These are phyloP conservation scores for Panthera uncia DNA, from an alignment of 2,113 vertebrate genomes.

Conservation along the genomic window DNA sequence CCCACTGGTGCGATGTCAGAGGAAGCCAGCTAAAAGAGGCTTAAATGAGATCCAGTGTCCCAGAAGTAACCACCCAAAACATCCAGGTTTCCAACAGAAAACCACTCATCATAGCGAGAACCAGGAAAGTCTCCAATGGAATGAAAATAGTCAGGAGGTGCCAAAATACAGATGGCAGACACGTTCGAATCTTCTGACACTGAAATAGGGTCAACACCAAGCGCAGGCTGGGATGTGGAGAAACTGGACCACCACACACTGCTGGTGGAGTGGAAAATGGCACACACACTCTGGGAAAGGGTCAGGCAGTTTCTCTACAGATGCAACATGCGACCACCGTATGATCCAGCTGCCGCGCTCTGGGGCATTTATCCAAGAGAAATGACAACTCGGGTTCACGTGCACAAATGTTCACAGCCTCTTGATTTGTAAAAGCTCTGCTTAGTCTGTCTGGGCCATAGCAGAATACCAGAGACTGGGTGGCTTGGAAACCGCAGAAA, in stretches of 20 bases:
- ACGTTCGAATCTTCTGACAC: no score
- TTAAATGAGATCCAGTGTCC: neutral
- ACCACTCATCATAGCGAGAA: neutral
- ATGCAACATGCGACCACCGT: neutral
- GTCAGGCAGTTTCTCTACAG: neutral
- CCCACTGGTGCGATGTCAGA: neutral
- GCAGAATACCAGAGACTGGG: neutral
- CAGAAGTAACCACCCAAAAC: neutral
- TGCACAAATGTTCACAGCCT: neutral
- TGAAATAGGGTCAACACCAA: neutral
- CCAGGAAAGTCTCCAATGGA: neutral
- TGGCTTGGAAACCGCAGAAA: neutral
- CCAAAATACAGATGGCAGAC: neutral
- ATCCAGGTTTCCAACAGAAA: neutral
- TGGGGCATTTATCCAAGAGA: neutral
- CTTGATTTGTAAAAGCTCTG: neutral
- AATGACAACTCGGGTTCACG: neutral
- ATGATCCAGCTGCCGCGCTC: neutral
- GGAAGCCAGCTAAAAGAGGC: neutral
- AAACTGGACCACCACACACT: fast-evolving
- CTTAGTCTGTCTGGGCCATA: neutral
- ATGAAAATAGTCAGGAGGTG: neutral
- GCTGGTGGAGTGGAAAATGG: neutral
- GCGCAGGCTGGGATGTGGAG: fast-evolving
- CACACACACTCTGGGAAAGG: neutral